Evolutionary conservation across 2,888 invertebrate genomes (phyloP), one percentile per base, ranked within the genome.

Genomic region (Papilio elwesi): DNA sequence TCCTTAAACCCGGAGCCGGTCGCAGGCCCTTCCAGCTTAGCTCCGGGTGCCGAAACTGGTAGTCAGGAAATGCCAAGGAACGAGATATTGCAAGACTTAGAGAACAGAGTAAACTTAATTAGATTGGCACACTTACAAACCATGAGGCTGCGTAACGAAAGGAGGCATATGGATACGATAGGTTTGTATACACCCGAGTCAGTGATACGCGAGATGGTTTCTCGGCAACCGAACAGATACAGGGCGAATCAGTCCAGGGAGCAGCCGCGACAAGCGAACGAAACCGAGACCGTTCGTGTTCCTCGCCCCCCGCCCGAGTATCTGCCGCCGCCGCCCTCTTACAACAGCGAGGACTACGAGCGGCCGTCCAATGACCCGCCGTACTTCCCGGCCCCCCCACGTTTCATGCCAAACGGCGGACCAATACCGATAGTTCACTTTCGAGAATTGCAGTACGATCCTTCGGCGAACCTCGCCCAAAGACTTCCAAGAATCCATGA

Each of bases 351-450:
- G 36, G 6, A 43, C 7, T 43, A 5, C 43, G 43, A 43, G 6
- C 43, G 43, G 43, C 6, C 43, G 43, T 5, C 38, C n/a, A 36
- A 57, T 4, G 57, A 36, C 12, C 13, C 38, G 6, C 36, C 36
- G 13, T 57, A 36, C 38, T 38, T 38, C n/a, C n/a, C n/a, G n/a
- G n/a, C n/a, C n/a, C 57, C 13, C 10, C 16, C 16, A 26, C 53
- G 53, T 3, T 55, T 26, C 53, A 16, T 55, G 9, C 53, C 91
- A 43, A 88, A 88, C 77, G 89, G 88, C 73, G 88, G 89, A 0
- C 84, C 85, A 0, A 91, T 95, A 79, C 95, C 95, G 2, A 85
- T 94, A 12, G 94, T 96, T 79, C 95, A 95, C 78, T 94, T 96
- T 49, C 95, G 95, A 77, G 95, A 96, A 78, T 90, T 95, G n/a